Evolutionary conservation across 2,888 invertebrate genomes (phyloP), one percentile per base, ranked within the genome.

Genomic region (Xestoiulus laeticollis): DNA sequence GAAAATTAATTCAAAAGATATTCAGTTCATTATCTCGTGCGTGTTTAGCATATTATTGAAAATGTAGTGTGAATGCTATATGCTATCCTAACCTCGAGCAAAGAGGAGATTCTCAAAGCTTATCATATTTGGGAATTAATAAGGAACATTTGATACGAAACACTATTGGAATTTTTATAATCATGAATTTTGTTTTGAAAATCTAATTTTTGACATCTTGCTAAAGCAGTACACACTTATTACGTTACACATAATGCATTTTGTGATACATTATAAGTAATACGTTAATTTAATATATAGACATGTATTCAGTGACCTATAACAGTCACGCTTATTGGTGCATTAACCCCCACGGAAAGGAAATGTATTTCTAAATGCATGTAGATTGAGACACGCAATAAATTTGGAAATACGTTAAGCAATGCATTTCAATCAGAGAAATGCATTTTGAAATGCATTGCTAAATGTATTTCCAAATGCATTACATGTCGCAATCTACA

Each of bases 61-160:
- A 78, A 78, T 14, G 78, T 26, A 78, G 30, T 78, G 14, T 12
- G 78, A 22, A 26, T 22, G 68, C 26, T 68, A 26, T 68, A 4
- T 68, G 22, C 68, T 12, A 68, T 68, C 8, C 10, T 5, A 68
- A 26, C 26, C 22, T 68, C 68, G n/a, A 68, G 68, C 68, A 12
- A 16, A 78, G 78, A 78, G 14, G 78, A 78, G 78, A 10, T 26
- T 30, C 12, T 30, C 78, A 12, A 48, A 78, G 12, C 12, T 78
- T 78, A 78, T 78, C 78, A 78, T 78, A 78, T 78, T 78, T 78
- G 30, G 78, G 78, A 78, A 78, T 78, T 78, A 78, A 78, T 78
- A 14, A 2, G 30, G 30, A 78, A 30, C 78, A 78, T 30, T 78
- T 78, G 78, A 78, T 78, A 30, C 30, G 30, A 14, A 78, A 78